phyloP scores from a whole-genome alignment of 2,888 invertebrate species.

The Macrostomum cliftonense region DNA sequence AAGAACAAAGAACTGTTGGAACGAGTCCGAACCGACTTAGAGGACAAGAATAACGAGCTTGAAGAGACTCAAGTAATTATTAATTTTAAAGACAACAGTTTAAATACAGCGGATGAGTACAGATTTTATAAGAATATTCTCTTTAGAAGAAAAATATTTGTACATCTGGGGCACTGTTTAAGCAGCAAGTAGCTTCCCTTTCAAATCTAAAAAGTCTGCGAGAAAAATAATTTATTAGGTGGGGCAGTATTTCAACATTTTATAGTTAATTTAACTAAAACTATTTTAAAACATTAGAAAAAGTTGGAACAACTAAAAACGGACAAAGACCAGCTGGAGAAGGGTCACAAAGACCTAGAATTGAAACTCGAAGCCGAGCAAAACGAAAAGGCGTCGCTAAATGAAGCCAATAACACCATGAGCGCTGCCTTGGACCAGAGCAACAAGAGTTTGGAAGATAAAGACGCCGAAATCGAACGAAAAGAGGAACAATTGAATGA shows the following conservation, averaged over 20 bases:
- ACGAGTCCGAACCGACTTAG: too few relatives aligned
- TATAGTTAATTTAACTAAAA: not conserved
- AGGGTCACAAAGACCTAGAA: not conserved
- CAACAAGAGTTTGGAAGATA: slow-evolving; percentile 1
- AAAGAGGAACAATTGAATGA: not conserved
- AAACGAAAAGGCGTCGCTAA: not conserved
- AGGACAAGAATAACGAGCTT: too few relatives aligned
- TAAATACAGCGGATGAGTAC: too few relatives aligned
- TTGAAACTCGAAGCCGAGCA: not conserved
- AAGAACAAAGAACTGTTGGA: not conserved
- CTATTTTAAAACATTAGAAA: not conserved
- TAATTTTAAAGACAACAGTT: too few relatives aligned
- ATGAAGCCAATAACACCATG: slow-evolving; percentile 1
- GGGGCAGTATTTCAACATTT: too few relatives aligned
- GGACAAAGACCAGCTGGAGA: not conserved
- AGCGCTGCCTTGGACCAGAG: not conserved
- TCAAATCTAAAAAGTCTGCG: too few relatives aligned
- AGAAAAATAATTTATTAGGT: too few relatives aligned
- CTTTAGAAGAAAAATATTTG: too few relatives aligned
- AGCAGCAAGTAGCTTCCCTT: too few relatives aligned
- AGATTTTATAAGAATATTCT: too few relatives aligned
- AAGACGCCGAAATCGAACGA: not conserved
- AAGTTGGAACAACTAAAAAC: slow-evolving; percentile 1
- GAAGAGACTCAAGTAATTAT: too few relatives aligned
- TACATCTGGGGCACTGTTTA: too few relatives aligned